These are phyloP conservation scores for Leptobrachium leishanense DNA, from an alignment of 2,113 vertebrate species.

Conservation along the genomic window DNA sequence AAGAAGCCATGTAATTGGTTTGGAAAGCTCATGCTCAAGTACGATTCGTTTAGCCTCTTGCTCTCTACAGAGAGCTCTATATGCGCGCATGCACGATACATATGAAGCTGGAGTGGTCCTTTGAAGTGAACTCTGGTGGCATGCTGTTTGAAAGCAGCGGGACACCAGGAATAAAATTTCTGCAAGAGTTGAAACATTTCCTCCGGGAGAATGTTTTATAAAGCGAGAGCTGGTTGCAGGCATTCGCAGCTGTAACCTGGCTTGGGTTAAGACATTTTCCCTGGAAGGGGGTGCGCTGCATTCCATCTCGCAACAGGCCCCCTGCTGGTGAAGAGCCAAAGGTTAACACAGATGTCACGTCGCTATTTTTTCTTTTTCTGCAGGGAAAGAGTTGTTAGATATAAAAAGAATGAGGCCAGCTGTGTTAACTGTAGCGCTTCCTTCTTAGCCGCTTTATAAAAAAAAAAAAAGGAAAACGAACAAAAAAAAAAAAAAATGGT, in stretches of 20 bases:
- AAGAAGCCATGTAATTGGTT: no score
- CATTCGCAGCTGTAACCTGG: constrained; percentile 80
- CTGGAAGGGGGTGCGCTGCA: constrained; percentile 79
- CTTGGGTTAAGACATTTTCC: constrained; percentile 71
- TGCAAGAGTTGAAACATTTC: constrained; percentile 74
- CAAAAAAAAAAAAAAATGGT: constrained; percentile 55
- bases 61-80: no score
- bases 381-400: constrained; percentile 62
- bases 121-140: constrained; percentile 25
- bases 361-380: constrained; percentile 67
- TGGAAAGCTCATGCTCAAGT: no score
- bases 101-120: not conserved
- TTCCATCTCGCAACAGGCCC: constrained; percentile 82
- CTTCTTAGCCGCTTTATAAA: constrained; percentile 64
- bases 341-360: constrained; percentile 96
- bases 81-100: no score
- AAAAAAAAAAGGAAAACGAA: no score
- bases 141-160: constrained; percentile 58
- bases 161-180: constrained; percentile 74
- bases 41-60: no score
- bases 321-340: constrained; percentile 80
- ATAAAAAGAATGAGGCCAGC: constrained; percentile 66
- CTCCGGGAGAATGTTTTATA: constrained; percentile 68
- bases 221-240: constrained; percentile 67
- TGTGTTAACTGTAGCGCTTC: constrained; percentile 77